Percentiles rank a stretch among this genome's conserved stretches.
Conservation (phyloP, 2,797 vertebrate genomes). For the Delichon dasypus region DNA sequence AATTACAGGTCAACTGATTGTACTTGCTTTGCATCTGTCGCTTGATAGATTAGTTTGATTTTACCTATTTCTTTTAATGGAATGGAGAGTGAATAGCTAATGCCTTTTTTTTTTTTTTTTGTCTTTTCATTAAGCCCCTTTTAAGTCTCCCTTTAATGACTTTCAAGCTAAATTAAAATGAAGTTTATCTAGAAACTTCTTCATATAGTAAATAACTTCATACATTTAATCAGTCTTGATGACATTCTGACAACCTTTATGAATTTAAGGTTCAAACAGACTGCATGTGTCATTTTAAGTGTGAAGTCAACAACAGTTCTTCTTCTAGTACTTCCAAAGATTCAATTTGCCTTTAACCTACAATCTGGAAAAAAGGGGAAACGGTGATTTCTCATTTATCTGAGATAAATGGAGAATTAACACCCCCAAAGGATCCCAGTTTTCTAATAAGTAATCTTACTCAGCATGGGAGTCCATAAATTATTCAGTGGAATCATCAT, state of each 20-base stretch:
- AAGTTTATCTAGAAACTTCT: neutral
- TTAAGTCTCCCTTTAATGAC: neutral
- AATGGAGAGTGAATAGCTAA: neutral
- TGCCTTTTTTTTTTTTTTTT: neutral
- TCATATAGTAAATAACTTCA: neutral
- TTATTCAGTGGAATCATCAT: neutral
- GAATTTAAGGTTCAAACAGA: neutral
- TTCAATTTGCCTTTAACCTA: neutral
- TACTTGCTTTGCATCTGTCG: neutral
- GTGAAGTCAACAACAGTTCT: neutral
- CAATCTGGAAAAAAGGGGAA: neutral
- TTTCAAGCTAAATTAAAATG: neutral
- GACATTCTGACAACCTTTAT: neutral
- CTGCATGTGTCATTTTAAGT: neutral
- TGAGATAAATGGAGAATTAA: neutral
- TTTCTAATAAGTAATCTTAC: neutral
- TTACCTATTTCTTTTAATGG: neutral
- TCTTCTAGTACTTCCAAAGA: neutral
- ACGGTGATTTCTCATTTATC: neutral
- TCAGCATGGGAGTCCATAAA: neutral
- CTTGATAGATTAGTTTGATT: neutral
- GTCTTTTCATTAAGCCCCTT: neutral
- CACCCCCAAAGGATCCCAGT: neutral
- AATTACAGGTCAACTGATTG: neutral
- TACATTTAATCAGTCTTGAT: neutral